Conservation (phyloP, 2,113 vertebrate genomes). For the Marmota monax region DNA sequence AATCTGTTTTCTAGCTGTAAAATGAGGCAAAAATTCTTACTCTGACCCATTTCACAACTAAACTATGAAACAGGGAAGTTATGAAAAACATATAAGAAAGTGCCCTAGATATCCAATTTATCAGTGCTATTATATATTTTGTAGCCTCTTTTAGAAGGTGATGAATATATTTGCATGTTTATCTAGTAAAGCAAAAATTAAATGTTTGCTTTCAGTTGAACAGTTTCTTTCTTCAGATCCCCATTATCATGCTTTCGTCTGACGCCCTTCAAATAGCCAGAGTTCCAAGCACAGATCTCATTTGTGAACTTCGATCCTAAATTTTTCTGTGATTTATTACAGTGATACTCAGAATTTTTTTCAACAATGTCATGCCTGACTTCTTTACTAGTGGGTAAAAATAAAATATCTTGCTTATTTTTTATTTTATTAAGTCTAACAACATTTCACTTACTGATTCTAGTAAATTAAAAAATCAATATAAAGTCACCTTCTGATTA, state of each 20-base stretch:
- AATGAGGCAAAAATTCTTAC: neutral
- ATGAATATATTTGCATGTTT: constrained; percentile 38
- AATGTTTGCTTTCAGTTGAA: constrained; percentile 33
- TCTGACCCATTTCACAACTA: neutral
- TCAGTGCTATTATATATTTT: neutral
- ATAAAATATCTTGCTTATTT: constrained; percentile 28
- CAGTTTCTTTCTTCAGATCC: neutral
- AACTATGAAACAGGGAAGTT: constrained; percentile 17
- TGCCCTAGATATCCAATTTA: neutral
- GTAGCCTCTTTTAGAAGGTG: neutral
- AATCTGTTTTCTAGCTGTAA: constrained; percentile 32
- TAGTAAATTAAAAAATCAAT: constrained; percentile 17
- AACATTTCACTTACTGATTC: constrained; percentile 40
- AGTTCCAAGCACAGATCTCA: neutral
- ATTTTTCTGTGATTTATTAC: constrained; percentile 57
- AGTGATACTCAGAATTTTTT: neutral
- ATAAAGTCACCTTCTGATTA: constrained; percentile 16
- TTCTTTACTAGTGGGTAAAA: constrained; percentile 60
- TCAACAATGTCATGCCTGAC: neutral
- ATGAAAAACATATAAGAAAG: neutral
- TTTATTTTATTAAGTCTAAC: constrained; percentile 45
- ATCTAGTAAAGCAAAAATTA: constrained; percentile 18
- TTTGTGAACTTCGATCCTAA: constrained; percentile 20
- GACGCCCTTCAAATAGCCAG: neutral
- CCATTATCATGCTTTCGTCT: neutral